Evolutionary conservation across 1,140 invertebrate genomes (phyloP), one percentile per base, ranked within the genome.

Genomic region (Spodoptera litura): DNA sequence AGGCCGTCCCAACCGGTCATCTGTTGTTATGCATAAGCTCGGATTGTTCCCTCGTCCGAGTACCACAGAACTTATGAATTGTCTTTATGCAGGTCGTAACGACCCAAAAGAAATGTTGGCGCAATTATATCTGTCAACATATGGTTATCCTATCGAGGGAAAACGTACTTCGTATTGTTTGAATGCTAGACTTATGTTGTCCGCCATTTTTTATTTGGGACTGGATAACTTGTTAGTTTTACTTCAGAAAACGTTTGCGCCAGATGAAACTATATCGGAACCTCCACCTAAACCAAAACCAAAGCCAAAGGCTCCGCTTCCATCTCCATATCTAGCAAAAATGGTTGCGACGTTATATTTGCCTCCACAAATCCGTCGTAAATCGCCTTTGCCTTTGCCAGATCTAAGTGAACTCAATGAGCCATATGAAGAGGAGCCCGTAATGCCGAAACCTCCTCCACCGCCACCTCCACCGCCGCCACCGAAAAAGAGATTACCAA

Each of bases 51-150:
- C 91, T 20, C 84, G 84, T 44, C 93, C 91, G 0, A 88, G 83
- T 44, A 72, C 68, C 31, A 35, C 76, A 38, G 91, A 92, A 49
- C 85, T 94, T 0, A 89, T 92, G 87, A 88, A 81, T 58, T 92
- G 89, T 59, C 79, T 91, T 2, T 88, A 88, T 52, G 58, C 87
- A 5, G 91, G 93, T 13, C 84, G 88, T 3, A 79, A 91, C 12
- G 91, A 94, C 56, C 86, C 90, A 1, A 93, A 93, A 83, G 81
- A 87, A 71, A 90, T 93, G 89, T 76, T 94, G 2, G 89, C 91
- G 12, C 87, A 93, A 59, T 78, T 94, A 49, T 94, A 90, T 79
- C 64, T 80, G 2, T 56, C 83, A 20, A 87, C 83, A 6, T 93
- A 87, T 76, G 89, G 89, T 1, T 91, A 91, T 72, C 55, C 86